Conservation (phyloP, 35 echinoderm and acorn worm genomes). For the Hemicentrotus pulcherrimus region DNA sequence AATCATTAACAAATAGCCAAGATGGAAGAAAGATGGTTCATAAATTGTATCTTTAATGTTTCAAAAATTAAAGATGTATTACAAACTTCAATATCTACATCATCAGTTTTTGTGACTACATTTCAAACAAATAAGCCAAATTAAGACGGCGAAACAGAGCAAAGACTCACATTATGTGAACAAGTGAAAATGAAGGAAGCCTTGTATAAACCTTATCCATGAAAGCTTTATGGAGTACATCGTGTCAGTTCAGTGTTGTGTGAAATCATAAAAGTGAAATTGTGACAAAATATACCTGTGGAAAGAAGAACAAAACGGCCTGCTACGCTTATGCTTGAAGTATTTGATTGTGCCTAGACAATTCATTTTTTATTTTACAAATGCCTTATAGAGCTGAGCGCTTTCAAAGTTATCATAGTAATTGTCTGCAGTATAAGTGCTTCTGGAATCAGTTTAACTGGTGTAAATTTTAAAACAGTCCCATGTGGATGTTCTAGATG, state of each 20-base stretch:
- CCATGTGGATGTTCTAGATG: background rate
- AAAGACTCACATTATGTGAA: too few relatives aligned
- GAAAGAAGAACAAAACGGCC: background rate
- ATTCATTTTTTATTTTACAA: background rate
- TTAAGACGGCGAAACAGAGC: too few relatives aligned
- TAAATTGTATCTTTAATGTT: too few relatives aligned
- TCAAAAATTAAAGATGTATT: too few relatives aligned
- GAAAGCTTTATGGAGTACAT: background rate
- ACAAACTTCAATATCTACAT: too few relatives aligned
- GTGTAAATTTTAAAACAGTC: background rate
- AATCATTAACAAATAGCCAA: too few relatives aligned
- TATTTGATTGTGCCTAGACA: background rate
- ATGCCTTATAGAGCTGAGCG: background rate
- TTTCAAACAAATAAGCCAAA: too few relatives aligned
- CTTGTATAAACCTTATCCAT: background rate
- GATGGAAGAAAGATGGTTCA: too few relatives aligned
- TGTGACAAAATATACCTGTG: background rate
- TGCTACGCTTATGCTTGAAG: background rate
- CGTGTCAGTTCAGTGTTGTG: background rate
- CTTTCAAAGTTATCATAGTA: background rate
- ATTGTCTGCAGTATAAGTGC: background rate
- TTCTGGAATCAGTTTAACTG: background rate
- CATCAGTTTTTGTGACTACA: too few relatives aligned
- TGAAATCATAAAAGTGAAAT: background rate
- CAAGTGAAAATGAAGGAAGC: too few relatives aligned